These are phyloP conservation scores for Clostera curtula DNA, from an alignment of 2,888 invertebrate genomes.

Conservation along the genomic window DNA sequence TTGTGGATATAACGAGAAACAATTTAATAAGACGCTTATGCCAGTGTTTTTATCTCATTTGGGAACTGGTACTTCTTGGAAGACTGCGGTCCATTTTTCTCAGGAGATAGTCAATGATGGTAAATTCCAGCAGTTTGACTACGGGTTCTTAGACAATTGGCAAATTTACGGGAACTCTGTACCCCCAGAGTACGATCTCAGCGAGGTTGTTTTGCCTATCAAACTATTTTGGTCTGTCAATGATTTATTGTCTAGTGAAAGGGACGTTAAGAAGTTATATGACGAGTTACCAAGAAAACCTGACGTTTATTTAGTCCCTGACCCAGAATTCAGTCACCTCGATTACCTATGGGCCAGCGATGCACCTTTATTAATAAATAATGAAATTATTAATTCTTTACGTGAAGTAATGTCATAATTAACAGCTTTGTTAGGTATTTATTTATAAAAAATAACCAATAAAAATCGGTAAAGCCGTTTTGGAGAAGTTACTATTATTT, in stretches of 20 bases:
- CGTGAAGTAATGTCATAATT: conserved; percentile 10
- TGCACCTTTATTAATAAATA: conserved; percentile 74
- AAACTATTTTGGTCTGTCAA: conserved; percentile 80
- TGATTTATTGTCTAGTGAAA: conserved; percentile 80
- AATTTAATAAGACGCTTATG: conserved; percentile 81
- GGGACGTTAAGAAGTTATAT: conserved; percentile 73
- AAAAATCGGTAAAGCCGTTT: no score
- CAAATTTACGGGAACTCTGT: conserved; percentile 67
- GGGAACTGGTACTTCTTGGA: conserved; percentile 85
- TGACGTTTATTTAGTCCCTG: conserved; percentile 72
- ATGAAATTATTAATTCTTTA: conserved; percentile 54
- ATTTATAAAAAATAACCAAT: no score
- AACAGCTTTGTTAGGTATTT: conserved; percentile 9
- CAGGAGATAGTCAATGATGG: conserved; percentile 72
- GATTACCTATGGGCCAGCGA: conserved; percentile 82
- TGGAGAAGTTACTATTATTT: no score
- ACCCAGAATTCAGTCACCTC: conserved; percentile 80
- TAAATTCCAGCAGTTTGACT: conserved; percentile 81
- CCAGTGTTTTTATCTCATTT: conserved; percentile 80
- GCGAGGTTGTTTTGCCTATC: conserved; percentile 74
- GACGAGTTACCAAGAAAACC: conserved; percentile 58
- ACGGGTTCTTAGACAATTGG: conserved; percentile 74
- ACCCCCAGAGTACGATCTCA: conserved; percentile 78
- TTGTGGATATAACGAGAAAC: conserved; percentile 80
- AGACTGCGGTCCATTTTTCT: conserved; percentile 81